These are phyloP conservation scores for Xyliphius kryptos DNA, from an alignment of 2,113 vertebrate species.

Conservation along the genomic window DNA sequence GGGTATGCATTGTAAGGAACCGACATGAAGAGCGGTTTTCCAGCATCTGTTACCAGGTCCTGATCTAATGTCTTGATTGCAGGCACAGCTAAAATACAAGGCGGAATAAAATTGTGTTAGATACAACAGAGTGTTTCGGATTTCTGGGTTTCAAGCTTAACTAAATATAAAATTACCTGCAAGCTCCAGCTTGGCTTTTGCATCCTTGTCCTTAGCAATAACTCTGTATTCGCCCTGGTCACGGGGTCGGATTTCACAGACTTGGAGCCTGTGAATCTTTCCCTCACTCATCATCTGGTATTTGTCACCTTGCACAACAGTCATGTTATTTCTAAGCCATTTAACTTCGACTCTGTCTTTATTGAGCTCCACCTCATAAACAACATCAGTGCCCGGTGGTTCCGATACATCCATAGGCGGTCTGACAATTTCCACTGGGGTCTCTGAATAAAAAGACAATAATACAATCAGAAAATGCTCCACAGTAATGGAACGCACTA, in stretches of 20 bases:
- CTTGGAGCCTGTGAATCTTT: conserved; percentile 87
- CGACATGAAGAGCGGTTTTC: conserved; percentile 84
- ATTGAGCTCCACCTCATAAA: conserved; percentile 90
- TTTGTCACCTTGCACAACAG: conserved; percentile 92
- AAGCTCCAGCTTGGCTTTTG: conserved; percentile 91
- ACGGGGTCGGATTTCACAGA: conserved; percentile 88
- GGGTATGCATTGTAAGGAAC: conserved; percentile 93
- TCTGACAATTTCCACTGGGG: conserved; percentile 89
- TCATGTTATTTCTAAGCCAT: conserved; percentile 97
- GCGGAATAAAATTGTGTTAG: not conserved
- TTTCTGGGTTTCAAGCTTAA: too few species aligned
- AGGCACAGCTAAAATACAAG: conserved; percentile 71
- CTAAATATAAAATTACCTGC: conserved; percentile 71
- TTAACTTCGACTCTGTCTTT: conserved; percentile 94
- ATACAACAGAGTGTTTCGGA: too few species aligned
- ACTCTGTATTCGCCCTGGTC: conserved; percentile 95
- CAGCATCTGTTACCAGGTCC: conserved; percentile 84
- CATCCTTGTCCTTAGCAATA: conserved; percentile 93
- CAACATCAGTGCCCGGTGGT: conserved; percentile 82
- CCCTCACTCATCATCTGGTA: conserved; percentile 99
- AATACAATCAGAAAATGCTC: conserved; percentile 1
- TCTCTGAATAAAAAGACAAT: conserved; percentile 66
- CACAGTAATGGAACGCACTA: too few species aligned
- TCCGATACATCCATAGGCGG: conserved; percentile 85
- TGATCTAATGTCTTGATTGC: conserved; percentile 90